A percentile compares a stretch with the other conserved stretches of the same genome.
These are phyloP conservation scores for Mechanitis messenoides DNA, from an alignment of 2,888 invertebrate species.

Conservation along the genomic window DNA sequence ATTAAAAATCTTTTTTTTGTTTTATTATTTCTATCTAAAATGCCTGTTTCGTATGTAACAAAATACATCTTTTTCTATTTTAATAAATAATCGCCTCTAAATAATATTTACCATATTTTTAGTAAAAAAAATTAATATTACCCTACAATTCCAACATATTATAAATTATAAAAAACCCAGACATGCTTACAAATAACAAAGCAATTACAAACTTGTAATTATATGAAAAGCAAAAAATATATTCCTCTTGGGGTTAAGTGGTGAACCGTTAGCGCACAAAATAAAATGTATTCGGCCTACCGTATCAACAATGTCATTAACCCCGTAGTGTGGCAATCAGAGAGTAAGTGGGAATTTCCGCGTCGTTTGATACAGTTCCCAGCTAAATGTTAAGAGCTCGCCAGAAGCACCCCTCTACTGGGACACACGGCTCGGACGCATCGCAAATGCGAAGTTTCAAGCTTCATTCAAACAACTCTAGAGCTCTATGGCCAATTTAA, in stretches of 20 bases:
- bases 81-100: no score
- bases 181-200: neutral
- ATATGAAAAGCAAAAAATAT: slow-evolving; percentile 21
- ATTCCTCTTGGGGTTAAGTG: slow-evolving; percentile 28
- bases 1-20: no score
- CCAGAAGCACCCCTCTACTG: slow-evolving; percentile 43
- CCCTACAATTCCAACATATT: no score
- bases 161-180: neutral
- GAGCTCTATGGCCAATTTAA: neutral
- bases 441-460: slow-evolving; percentile 15
- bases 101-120: no score
- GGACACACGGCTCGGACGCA: slow-evolving; percentile 39
- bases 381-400: slow-evolving; percentile 71
- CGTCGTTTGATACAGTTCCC: slow-evolving; percentile 70
- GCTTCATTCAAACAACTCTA: slow-evolving; percentile 7
- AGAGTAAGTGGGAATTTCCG: slow-evolving; percentile 74
- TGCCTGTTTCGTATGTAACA: no score
- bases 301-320: slow-evolving; percentile 73
- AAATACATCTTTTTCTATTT: no score
- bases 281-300: slow-evolving; percentile 66
- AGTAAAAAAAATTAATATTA: no score
- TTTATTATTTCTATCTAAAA: no score
- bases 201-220: slow-evolving; percentile 14
- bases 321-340: slow-evolving; percentile 74
- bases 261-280: slow-evolving; percentile 49